phyloP scores from a whole-genome alignment of 2,797 vertebrate genomes.

The Mastacembelus armatus region DNA sequence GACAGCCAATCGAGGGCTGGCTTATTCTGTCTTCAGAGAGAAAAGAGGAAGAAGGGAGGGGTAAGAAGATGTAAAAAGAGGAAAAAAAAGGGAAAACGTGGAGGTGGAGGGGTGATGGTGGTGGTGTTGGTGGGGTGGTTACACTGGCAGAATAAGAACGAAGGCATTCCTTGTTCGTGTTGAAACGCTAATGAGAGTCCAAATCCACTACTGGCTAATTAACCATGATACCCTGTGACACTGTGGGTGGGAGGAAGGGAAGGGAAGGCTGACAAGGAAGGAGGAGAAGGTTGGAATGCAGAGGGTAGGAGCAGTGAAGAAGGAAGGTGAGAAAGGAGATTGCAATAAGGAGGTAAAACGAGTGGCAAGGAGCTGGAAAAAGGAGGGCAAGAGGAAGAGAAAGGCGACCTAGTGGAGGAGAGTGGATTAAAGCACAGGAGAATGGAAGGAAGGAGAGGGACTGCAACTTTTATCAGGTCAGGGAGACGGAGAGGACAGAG shows the following conservation, averaged over 20 bases:
- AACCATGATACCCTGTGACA: slow-evolving; percentile 78
- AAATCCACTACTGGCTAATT: slow-evolving; percentile 79
- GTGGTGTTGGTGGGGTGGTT: background rate
- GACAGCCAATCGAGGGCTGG: slow-evolving; percentile 46
- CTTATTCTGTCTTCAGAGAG: slow-evolving; percentile 58
- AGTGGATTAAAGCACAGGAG: slow-evolving; percentile 25
- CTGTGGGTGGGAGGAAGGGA: slow-evolving; percentile 45
- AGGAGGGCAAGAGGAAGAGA: slow-evolving; percentile 1
- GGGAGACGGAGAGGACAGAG: slow-evolving; percentile 32
- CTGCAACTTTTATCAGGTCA: slow-evolving; percentile 61
- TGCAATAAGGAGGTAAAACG: slow-evolving; percentile 3
- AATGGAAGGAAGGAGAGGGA: slow-evolving; percentile 16
- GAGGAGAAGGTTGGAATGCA: background rate
- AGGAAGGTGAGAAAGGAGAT: background rate
- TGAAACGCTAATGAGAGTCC: slow-evolving; percentile 77
- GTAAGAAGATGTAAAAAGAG: slow-evolving; percentile 5
- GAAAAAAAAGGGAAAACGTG: slow-evolving; percentile 11
- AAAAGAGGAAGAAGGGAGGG: slow-evolving; percentile 4
- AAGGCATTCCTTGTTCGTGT: slow-evolving; percentile 62
- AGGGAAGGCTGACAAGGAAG: slow-evolving; percentile 7
- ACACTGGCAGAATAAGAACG: slow-evolving; percentile 69
- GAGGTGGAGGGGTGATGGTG: slow-evolving; percentile 1
- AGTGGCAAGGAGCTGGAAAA: background rate
- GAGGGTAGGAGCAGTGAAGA: slow-evolving; percentile 13
- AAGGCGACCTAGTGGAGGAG: slow-evolving; percentile 19